Evolutionary conservation across 64 coral and sea anemone species (phyloP), one percentile per base, ranked within the genome.

Genomic region (Montipora cactus): DNA sequence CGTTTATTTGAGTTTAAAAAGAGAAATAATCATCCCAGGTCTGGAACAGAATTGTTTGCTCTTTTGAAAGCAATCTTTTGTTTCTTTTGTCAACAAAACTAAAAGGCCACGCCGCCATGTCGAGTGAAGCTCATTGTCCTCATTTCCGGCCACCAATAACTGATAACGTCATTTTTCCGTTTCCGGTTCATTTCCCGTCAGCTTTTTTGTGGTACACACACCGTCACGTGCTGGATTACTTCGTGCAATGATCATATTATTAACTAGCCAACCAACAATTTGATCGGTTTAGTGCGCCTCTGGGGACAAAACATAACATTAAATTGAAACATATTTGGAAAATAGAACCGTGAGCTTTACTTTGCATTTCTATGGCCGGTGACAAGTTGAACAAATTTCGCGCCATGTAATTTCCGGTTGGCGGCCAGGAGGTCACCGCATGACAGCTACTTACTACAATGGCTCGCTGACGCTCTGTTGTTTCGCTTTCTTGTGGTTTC

Each of bases 91-190:
- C 82, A 86, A 86, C n/a, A 86, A n/a, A 86, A 86, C 8, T 19
- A 6, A 37, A 86, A 37, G 7, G 46, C 82, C 44, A 86, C 64
- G 82, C 82, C 82, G 66, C 9, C 11, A 86, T 86, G 82, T 86
- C 82, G 82, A 86, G 82, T 86, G 82, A 72, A 49, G 14, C 66
- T 49, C 82, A 71, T 86, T 86, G 82, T 86, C 16, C 49, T 21
- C 45, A 86, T 72, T 86, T 86, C 82, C 82, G 82, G 82, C 82
- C 66, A 46, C 82, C 82, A 72, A 86, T 72, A 72, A 86, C 14
- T 50, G 82, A 86, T 86, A 86, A 86, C 82, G 82, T 86, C 82
- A 86, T 46, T 18, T 21, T 86, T 86, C 64, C 82, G 82, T 86
- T 86, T 86, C 82, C 82, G 82, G 82, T 86, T 51, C 46, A 71